phyloP scores from a whole-genome alignment of 2,113 vertebrate species.

The Microcebus lehilahytsara region DNA sequence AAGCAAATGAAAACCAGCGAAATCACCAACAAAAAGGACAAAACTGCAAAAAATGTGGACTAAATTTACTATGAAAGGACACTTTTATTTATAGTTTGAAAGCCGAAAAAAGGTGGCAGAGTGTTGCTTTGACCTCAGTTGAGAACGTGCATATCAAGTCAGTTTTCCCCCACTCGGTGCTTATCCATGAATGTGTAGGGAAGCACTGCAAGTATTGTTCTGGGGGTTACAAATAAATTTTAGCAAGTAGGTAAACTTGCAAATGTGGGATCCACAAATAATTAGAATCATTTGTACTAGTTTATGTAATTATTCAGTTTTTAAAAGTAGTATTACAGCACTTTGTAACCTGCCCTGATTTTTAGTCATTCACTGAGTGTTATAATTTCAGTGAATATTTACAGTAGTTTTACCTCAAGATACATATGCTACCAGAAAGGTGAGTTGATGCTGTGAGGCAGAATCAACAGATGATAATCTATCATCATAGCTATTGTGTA shows the following conservation, averaged over 20 bases:
- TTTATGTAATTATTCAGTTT: not conserved
- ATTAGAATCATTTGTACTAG: not conserved
- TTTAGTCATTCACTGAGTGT: not conserved
- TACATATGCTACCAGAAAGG: not conserved
- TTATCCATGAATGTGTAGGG: not conserved
- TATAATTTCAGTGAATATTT: not conserved
- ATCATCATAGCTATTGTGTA: not conserved
- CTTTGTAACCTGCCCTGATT: not conserved
- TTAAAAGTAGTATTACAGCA: not conserved
- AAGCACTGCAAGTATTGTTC: not conserved
- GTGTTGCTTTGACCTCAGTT: not conserved
- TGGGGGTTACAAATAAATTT: not conserved
- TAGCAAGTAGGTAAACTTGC: not conserved
- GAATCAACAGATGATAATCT: not conserved
- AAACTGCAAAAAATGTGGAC: not conserved
- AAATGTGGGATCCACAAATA: not conserved
- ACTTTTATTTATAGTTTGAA: not conserved
- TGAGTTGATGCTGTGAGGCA: not conserved
- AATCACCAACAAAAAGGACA: not conserved
- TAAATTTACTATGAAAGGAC: not conserved
- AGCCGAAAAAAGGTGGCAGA: not conserved
- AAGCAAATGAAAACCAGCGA: not conserved
- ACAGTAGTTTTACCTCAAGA: constrained; percentile 12
- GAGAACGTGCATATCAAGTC: not conserved
- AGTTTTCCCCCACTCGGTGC: not conserved